Conservation (phyloP, 2,888 invertebrate genomes). For the Portevinia maculata region DNA sequence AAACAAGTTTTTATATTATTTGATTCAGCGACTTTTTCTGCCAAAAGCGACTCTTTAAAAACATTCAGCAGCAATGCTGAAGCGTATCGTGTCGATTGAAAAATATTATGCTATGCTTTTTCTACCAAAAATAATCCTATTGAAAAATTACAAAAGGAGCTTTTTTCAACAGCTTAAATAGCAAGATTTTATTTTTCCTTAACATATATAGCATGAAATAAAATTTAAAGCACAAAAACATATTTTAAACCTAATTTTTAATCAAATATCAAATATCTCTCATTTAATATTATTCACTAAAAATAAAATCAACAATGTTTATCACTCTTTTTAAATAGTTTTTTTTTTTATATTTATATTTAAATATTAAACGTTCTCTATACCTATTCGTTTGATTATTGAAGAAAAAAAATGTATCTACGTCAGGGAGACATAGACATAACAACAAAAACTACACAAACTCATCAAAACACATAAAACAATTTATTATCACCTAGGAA, state of each 20-base stretch:
- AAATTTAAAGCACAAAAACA: not conserved
- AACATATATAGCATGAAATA: not conserved
- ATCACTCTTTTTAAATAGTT: conserved; percentile 50
- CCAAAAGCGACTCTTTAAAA: too few relatives aligned
- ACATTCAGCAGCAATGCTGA: too few relatives aligned
- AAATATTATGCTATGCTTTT: too few relatives aligned
- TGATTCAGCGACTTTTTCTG: not conserved
- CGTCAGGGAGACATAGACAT: conserved; percentile 71
- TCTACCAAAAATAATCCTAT: too few relatives aligned
- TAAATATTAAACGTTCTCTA: conserved; percentile 17
- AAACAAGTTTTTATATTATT: too few relatives aligned
- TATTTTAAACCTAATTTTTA: not conserved
- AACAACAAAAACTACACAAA: not conserved
- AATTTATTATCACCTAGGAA: not conserved
- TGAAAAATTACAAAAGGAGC: too few relatives aligned
- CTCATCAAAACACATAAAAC: conserved; percentile 10
- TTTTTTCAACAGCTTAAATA: too few relatives aligned
- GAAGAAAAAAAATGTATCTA: conserved; percentile 39
- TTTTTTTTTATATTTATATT: conserved; percentile 9
- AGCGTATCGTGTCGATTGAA: too few relatives aligned
- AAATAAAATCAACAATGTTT: conserved; percentile 50
- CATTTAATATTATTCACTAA: not conserved
- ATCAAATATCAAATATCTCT: too few relatives aligned
- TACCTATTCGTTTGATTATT: conserved; percentile 19
- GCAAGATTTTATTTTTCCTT: too few relatives aligned